These are phyloP conservation scores for Anoura caudifer DNA, from an alignment of 2,113 vertebrate genomes.

Conservation along the genomic window DNA sequence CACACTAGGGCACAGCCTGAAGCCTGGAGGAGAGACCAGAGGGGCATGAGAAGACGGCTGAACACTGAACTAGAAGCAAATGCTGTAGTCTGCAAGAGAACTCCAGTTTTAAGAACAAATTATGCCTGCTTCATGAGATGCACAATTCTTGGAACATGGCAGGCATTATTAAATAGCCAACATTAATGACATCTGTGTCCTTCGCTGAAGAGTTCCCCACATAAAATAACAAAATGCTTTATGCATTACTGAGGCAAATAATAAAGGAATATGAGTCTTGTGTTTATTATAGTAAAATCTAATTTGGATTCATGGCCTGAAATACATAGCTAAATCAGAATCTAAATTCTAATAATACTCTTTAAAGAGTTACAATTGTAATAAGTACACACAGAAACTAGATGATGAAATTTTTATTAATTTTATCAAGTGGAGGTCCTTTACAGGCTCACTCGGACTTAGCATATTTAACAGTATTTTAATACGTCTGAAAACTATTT, in stretches of 20 bases:
- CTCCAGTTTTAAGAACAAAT: background rate
- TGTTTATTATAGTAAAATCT: background rate
- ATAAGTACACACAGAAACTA: background rate
- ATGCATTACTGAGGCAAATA: background rate
- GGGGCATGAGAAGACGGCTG: background rate
- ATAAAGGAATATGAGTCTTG: background rate
- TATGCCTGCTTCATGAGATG: background rate
- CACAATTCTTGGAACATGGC: background rate
- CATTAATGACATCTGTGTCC: background rate
- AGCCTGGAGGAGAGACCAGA: background rate
- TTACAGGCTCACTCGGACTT: background rate
- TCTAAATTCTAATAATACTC: background rate
- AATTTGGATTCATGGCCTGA: background rate
- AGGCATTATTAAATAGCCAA: background rate
- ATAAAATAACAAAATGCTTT: background rate
- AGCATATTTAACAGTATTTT: background rate
- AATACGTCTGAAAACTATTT: background rate
- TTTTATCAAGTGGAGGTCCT: background rate
- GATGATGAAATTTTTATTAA: background rate
- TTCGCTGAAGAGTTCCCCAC: background rate
- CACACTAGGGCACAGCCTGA: background rate
- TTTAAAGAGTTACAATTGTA: background rate
- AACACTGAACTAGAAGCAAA: background rate
- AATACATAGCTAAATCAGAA: conserved; percentile 1
- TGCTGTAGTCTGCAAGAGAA: background rate